Base-by-base conservation (phyloP, 2,888 invertebrate species). In the Oligia latruncula region DNA sequence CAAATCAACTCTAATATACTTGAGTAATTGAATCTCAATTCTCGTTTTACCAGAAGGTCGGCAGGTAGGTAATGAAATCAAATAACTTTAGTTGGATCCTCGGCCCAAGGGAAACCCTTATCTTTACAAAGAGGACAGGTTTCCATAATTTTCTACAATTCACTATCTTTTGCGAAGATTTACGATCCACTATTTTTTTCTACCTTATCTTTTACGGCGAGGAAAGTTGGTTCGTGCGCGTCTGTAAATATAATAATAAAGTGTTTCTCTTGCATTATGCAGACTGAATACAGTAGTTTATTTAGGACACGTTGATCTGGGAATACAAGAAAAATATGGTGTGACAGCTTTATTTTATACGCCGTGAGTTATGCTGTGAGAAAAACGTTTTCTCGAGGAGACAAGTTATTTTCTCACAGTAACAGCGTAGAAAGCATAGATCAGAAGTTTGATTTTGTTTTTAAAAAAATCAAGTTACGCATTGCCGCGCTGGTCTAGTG, bases 61-160 rank as follows among this genome's bases (percentile, higher is more conserved):
- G 79, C 43, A 83, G 71, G 80, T 78, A 80, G 71, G 77, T 86
- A 90, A 85, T 87, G 86, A 90, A 88, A 89, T 88, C 86, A 88
- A 89, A 85, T 85, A 86, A 85, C 86, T 87, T 88, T 74, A 88
- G 83, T 86, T 77, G 82, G 82, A 83, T 86, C 77, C 72, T 20
- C 68, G 65, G 80, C 86, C 71, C 83, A n/a, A 49, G 81, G 82
- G 83, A 76, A 85, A 81, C 86, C 82, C 89, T 90, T 90, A 90
- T 90, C 90, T 91, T 84, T 85, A 71, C 87, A 88, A 88, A 88
- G 87, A 88, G 87, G 84, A 88, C 87, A 88, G 84, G 87, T 89
- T 91, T 90, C 91, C 90, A 91, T 91, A 92, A 92, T 91, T 90
- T 90, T 89, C 81, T 90, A 85, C 86, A 88, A 86, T 86, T 91